A percentile compares a stretch with the other conserved stretches of the same genome.
Conservation (phyloP, 2,797 vertebrate species). For the Menidia menidia region DNA sequence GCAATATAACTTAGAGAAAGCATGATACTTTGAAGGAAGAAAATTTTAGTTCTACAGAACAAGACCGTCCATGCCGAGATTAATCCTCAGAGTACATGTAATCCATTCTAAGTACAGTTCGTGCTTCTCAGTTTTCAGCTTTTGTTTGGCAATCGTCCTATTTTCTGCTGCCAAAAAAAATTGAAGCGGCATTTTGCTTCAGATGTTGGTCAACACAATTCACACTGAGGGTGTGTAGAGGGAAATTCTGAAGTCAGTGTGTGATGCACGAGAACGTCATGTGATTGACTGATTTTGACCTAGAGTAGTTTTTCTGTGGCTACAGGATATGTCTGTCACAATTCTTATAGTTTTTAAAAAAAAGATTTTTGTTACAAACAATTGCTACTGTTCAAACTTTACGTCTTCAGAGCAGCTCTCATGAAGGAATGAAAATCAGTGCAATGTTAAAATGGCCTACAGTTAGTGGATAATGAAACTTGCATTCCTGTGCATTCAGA, state of each 20-base stretch:
- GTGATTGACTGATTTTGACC: not conserved
- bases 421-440: conserved; percentile 12
- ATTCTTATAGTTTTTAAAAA: conserved; percentile 26
- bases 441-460: conserved; percentile 17
- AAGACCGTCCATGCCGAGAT: conserved; percentile 25
- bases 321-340: conserved; percentile 7
- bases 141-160: not conserved
- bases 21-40: conserved; percentile 37
- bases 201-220: conserved; percentile 17
- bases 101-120: conserved; percentile 18
- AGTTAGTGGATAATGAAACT: not conserved
- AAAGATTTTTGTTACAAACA: not conserved
- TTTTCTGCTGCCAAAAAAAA: conserved; percentile 35
- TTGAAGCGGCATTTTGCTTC: conserved; percentile 13
- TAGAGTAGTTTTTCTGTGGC: conserved; percentile 15
- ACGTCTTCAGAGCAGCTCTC: conserved; percentile 13
- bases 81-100: conserved; percentile 28
- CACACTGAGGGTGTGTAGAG: conserved; percentile 1
- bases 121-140: conserved; percentile 32
- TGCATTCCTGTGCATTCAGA: not conserved
- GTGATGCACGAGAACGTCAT: not conserved
- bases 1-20: conserved; percentile 36
- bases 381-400: conserved; percentile 14
- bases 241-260: not conserved
- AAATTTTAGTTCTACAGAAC: conserved; percentile 12